Evolutionary conservation across 2,797 vertebrate genomes (phyloP), one percentile per base, ranked within the genome.

Genomic region (Spheniscus humboldti): DNA sequence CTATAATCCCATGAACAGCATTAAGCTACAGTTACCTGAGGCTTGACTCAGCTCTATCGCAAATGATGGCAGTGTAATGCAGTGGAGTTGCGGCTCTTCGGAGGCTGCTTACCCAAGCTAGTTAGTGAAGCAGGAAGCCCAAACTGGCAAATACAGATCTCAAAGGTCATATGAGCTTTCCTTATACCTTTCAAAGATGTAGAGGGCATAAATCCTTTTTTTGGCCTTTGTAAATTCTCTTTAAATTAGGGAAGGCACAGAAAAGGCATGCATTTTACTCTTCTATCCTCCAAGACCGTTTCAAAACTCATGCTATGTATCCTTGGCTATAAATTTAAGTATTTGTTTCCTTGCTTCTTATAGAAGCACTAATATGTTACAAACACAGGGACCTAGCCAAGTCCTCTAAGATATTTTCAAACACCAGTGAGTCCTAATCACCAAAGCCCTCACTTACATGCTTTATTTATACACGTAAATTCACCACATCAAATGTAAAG

Each of bases 61-160:
- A 50, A 37, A 8, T 0, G 2, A 4, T 4, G 79, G 50, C 56
- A 13, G 33, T 3, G 43, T 6, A 48, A 48, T 6, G 13, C 31
- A 31, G 62, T 2, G 27, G 13, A 74, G 37, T 4, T 56, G 73
- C 0, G 0, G 66, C 28, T 43, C 33, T 47, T 50, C 2, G 3
- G 43, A 67, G 22, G 10, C 33, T 76, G 50, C 55, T 41, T 41
- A 4, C 43, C 27, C 47, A 45, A 73, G 50, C 5, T 3, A 23
- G 16, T 23, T 18, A 8, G 0, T 10, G 43, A 60, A 63, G 20
- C n/a, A 48, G 37, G n/a, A 60, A 75, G 10, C 35, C 35, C 62
- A 35, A 7, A 62, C 4, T 15, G 25, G 23, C 48, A 88, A 67
- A 85, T 3, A 48, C 13, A 81, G 24, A 72, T 52, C 33, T 43